Evolutionary conservation across 2,888 invertebrate genomes (phyloP), one percentile per base, ranked within the genome.

Genomic region (Craniophora ligustri): DNA sequence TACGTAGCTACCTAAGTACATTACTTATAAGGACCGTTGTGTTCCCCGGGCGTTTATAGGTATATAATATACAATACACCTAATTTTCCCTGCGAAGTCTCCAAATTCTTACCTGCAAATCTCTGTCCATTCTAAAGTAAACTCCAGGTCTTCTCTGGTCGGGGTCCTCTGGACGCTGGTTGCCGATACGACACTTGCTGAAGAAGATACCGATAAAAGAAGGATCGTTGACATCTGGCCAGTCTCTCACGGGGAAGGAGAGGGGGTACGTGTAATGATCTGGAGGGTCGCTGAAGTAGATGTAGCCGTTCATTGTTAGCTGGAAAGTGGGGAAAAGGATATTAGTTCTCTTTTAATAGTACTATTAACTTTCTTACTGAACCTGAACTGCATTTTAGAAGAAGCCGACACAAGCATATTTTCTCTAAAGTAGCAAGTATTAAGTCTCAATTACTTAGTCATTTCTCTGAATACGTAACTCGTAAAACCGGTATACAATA

Each of bases 181-280:
- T 94, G 8, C 98, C 98, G 38, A 97, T 96, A 44, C 97, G 95
- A 79, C 97, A 98, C 83, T 97, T 97, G 84, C 97, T 97, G 90
- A 96, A 97, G 93, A 97, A 98, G 61, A 98, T 98, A 0, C 98
- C 98, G 67, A 99, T 98, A 86, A 99, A 98, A 0, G 98, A 96
- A 0, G 98, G 98, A 87, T 99, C 98, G 75, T 97, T 97, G 67
- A 95, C 94, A 56, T 92, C 94, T 0, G 98, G 98, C 97, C 98
- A 98, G 73, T 98, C 97, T 71, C 96, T 95, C 1, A 96, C 92
- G 0, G 98, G 98, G 83, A 98, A 98, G 0, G 95, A 95, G n/a
- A 98, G 89, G 0, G 98, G 98, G 78, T 98, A 98, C 0, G 95
- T 96, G 78, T 95, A 96, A 79, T 97, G 96, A 62, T 96, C 96